These are phyloP conservation scores for Lottia gigantea DNA, from an alignment of 2,888 invertebrate genomes.

Conservation along the genomic window DNA sequence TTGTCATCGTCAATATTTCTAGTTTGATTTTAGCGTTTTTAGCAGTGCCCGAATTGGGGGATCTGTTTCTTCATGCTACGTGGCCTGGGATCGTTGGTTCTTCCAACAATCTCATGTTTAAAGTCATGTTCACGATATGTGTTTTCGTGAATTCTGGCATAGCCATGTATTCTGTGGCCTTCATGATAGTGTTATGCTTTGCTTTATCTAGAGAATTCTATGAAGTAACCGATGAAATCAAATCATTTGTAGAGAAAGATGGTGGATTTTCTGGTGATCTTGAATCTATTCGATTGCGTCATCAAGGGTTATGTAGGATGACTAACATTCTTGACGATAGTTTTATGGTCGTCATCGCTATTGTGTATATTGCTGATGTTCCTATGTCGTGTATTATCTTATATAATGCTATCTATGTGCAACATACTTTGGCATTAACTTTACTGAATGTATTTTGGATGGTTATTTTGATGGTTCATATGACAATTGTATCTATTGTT, in stretches of 20 bases:
- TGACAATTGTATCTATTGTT: slow-evolving; percentile 36
- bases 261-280: slow-evolving; percentile 31
- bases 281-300: slow-evolving; percentile 47
- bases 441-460: slow-evolving; percentile 42
- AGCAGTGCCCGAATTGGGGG: slow-evolving; percentile 33
- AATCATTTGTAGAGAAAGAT: slow-evolving; percentile 16
- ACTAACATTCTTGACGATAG: slow-evolving; percentile 35
- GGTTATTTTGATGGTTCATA: slow-evolving; percentile 36
- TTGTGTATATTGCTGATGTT: slow-evolving; percentile 34
- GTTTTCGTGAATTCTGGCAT: slow-evolving; percentile 33
- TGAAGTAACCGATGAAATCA: slow-evolving; percentile 29
- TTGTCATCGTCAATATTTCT: slow-evolving; percentile 33
- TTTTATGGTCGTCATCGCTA: slow-evolving; percentile 38
- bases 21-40: slow-evolving; percentile 31
- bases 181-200: slow-evolving; percentile 32
- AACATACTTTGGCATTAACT: slow-evolving; percentile 33
- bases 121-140: slow-evolving; percentile 27
- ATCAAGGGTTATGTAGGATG: slow-evolving; percentile 40
- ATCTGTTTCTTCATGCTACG: slow-evolving; percentile 34
- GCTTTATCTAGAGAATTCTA: slow-evolving; percentile 32
- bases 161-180: slow-evolving; percentile 36
- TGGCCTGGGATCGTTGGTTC: slow-evolving; percentile 30
- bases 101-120: slow-evolving; percentile 24
- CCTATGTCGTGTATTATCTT: slow-evolving; percentile 41
- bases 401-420: slow-evolving; percentile 38